phyloP scores from a whole-genome alignment of 2,113 vertebrate genomes.

The Panthera leo region DNA sequence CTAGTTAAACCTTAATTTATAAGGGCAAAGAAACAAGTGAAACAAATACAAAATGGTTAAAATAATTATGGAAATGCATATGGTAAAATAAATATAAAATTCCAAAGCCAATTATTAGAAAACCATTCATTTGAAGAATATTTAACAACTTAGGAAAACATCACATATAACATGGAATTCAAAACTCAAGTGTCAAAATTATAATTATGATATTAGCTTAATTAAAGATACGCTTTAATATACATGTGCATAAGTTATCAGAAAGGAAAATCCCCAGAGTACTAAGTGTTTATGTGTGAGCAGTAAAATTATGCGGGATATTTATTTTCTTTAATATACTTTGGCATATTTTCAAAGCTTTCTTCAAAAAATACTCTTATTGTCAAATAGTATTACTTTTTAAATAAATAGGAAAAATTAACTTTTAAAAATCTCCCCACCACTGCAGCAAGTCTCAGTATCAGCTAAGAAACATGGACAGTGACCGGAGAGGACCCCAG shows the following conservation, averaged over 20 bases:
- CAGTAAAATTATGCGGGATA: background rate
- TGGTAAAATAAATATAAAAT: constrained; percentile 42
- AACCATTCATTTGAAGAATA: constrained; percentile 20
- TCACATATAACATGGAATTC: background rate
- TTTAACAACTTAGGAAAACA: constrained; percentile 2
- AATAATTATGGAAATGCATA: constrained; percentile 18
- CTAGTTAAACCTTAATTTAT: background rate
- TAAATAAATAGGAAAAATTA: constrained; percentile 5
- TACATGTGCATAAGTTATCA: background rate
- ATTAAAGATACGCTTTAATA: background rate
- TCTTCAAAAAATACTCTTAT: background rate
- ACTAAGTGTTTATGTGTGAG: background rate
- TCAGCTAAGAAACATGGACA: background rate
- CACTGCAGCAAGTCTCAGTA: background rate
- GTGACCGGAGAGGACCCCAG: background rate
- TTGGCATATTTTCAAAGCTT: constrained; percentile 23
- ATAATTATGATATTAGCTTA: background rate
- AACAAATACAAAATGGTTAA: background rate
- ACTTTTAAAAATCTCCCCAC: background rate
- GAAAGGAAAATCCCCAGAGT: background rate
- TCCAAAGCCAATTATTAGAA: background rate
- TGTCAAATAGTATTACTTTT: background rate
- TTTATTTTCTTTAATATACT: constrained; percentile 23
- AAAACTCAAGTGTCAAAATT: constrained; percentile 18
- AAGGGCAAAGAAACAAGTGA: background rate